phyloP scores from a whole-genome alignment of 2,113 vertebrate species.

The Syrrhaptes paradoxus region DNA sequence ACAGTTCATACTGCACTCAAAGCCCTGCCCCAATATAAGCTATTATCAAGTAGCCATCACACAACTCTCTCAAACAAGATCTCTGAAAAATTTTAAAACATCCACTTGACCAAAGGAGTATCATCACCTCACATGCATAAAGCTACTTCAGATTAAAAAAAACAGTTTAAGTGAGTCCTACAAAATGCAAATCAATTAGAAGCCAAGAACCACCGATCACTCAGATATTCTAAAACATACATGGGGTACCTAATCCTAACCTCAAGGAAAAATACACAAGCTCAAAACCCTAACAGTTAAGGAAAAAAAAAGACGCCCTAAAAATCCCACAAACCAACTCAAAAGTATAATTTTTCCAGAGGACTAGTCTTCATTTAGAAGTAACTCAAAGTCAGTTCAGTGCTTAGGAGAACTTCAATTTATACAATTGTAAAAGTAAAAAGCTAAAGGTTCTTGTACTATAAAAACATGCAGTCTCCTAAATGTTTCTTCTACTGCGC shows the following conservation, averaged over 20 bases:
- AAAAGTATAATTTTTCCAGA: background rate
- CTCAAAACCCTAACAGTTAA: background rate
- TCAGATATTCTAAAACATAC: background rate
- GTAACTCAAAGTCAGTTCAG: background rate
- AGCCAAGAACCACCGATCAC: background rate
- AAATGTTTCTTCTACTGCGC: background rate
- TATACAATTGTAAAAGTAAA: background rate
- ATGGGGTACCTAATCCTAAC: background rate
- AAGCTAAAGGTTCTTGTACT: background rate
- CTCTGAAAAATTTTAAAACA: background rate
- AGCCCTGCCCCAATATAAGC: background rate
- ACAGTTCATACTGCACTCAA: background rate
- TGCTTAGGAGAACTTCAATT: background rate
- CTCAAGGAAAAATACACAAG: background rate
- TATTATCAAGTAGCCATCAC: rapidly evolving
- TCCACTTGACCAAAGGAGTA: background rate
- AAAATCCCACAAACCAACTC: background rate
- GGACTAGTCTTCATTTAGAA: background rate
- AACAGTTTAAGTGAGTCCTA: background rate
- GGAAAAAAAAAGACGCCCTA: background rate
- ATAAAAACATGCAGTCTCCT: background rate
- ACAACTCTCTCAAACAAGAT: background rate
- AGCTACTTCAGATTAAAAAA: background rate
- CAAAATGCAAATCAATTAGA: background rate
- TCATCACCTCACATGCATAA: background rate